Evolutionary conservation across 2,113 vertebrate genomes (phyloP).

Genomic region (Paramisgurnus dabryanus): DNA sequence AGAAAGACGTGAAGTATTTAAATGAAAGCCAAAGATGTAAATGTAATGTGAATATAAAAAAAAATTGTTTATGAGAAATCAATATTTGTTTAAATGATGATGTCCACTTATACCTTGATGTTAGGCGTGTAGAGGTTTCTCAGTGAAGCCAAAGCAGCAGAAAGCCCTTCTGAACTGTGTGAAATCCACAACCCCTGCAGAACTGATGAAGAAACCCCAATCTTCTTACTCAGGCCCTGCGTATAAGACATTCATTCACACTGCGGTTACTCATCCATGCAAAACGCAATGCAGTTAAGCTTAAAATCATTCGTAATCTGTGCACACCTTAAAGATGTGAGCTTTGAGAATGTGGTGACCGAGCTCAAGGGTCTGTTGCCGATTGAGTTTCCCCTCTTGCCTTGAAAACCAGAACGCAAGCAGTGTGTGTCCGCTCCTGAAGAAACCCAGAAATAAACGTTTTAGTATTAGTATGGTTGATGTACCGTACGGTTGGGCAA

Average conservation of each 20-base stretch:
- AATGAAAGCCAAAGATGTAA: neutral
- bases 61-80: too few species aligned
- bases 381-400: constrained; percentile 89
- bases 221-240: constrained; percentile 94
- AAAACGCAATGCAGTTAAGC: neutral
- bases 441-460: neutral
- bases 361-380: constrained; percentile 94
- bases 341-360: constrained; percentile 98
- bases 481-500: neutral
- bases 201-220: constrained; percentile 94
- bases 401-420: constrained; percentile 98
- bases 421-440: constrained; percentile 93
- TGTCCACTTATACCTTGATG: constrained; percentile 80
- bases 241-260: constrained; percentile 8
- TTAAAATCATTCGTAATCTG: neutral
- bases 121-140: constrained; percentile 97
- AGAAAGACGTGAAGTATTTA: neutral
- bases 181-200: constrained; percentile 97
- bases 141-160: constrained; percentile 87
- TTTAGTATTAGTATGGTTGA: neutral
- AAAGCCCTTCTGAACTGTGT: constrained; percentile 92
- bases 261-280: neutral
- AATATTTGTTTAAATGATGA: too few species aligned
- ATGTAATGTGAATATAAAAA: neutral
- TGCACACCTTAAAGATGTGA: constrained; percentile 92